Conservation (phyloP, 2,888 invertebrate species). For the Nebria brevicollis region DNA sequence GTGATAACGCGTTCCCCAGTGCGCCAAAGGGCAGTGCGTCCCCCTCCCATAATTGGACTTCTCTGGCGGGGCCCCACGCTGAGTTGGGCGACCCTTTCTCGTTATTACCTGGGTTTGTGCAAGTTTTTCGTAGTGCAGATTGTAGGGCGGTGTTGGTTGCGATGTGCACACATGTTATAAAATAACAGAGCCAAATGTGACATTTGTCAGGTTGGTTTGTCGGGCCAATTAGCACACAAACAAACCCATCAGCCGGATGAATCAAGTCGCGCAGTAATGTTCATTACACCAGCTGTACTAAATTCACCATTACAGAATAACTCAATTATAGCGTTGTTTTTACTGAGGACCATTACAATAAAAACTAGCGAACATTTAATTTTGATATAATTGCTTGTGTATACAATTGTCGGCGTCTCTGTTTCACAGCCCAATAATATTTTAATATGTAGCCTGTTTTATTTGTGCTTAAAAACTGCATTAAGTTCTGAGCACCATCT, state of each 20-base stretch:
- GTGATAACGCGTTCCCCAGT: neutral
- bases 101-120: neutral
- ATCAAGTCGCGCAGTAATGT: constrained; percentile 10
- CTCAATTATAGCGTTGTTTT: neutral
- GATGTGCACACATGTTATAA: constrained; percentile 19
- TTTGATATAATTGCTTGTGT: neutral
- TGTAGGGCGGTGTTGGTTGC: constrained; percentile 17
- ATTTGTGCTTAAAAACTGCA: too few relatives aligned
- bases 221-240: constrained; percentile 37
- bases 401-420: too few relatives aligned
- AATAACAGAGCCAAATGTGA: constrained; percentile 25
- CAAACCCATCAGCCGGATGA: constrained; percentile 33
- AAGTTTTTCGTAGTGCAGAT: constrained; percentile 5
- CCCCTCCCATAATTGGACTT: constrained; percentile 3
- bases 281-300: neutral
- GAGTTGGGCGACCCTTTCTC: neutral
- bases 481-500: too few relatives aligned
- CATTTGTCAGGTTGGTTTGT: constrained; percentile 33
- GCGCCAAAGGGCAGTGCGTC: neutral
- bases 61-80: constrained; percentile 8
- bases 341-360: neutral
- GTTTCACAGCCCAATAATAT: too few relatives aligned
- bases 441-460: too few relatives aligned
- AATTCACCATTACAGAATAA: neutral
- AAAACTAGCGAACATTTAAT: neutral